phyloP scores from a whole-genome alignment of 2,797 vertebrate species.

The Halcyon leucocephala region DNA sequence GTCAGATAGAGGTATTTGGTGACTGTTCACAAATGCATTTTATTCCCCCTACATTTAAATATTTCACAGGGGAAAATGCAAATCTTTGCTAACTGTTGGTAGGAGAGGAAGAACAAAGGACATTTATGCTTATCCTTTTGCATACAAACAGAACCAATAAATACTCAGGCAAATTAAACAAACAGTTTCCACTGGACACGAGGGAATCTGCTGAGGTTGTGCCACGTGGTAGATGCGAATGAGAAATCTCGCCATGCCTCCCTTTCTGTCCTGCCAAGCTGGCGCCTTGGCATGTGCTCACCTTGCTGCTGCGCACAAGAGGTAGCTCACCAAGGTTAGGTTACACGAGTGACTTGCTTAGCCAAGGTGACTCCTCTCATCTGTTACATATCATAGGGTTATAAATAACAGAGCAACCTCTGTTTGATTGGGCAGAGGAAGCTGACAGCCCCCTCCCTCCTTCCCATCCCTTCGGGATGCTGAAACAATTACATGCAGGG shows the following conservation, averaged over 20 bases:
- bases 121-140: neutral
- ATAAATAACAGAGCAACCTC: slow-evolving; percentile 53
- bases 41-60: neutral
- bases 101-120: neutral
- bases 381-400: slow-evolving; percentile 37
- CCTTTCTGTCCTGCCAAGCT: neutral
- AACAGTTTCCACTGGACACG: neutral
- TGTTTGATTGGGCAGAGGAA: neutral
- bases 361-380: slow-evolving; percentile 62
- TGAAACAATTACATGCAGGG: neutral
- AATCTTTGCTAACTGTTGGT: neutral
- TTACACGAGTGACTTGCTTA: neutral
- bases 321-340: slow-evolving; percentile 17
- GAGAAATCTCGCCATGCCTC: neutral
- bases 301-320: neutral
- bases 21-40: neutral
- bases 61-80: neutral
- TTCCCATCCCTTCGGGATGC: neutral
- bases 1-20: neutral
- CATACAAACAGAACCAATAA: neutral
- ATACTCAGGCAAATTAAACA: neutral
- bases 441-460: neutral
- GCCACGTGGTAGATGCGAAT: neutral
- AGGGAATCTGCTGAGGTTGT: neutral
- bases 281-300: neutral